Base-by-base conservation (phyloP, 2,888 invertebrate species). In the Tridacna gigas region DNA sequence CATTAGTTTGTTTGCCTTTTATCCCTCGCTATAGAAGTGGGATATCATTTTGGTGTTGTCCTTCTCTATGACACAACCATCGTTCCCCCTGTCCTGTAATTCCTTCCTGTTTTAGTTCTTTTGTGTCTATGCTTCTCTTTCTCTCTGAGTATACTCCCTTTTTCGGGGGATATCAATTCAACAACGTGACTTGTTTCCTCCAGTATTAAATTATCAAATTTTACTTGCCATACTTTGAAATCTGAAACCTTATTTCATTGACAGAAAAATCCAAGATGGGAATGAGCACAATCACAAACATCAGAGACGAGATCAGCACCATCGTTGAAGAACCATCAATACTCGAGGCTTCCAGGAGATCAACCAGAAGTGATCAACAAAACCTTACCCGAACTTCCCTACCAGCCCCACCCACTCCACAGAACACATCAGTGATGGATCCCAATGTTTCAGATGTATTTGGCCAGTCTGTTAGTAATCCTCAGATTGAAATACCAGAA, bases 291-390 rank as follows among this genome's bases (percentile, higher is more conserved):
- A 82, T 78, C 12, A 79, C 79, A 11, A 87, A 84, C 26, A 79
- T 87, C 20, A 83, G 88, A 61, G 89, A 90, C 65, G 92, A 93
- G 79, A 91, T 92, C 86, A 91, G 91, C 74, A 92, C 92, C 20
- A 91, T 93, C 28, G 74, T 91, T 25, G 93, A 93, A 80, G 92
- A 93, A 74, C 90, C 92, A 12, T 91, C 92, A 18, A 85, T 82
- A 25, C 74, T 89, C 9, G 89, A 90, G 56, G 86, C 84, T 11
- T 89, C 88, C 0, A 83, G 82, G n/a, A 67, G 85, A 65, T 80
- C 83, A 26, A 78, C 74, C 11, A 66, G 67, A 25, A 86, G 82
- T 66, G 86, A 87, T 74, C 3, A 37, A 37, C 79, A 92, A 95
- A 45, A 95, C 25, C 82, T 89, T 15, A 77, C 88, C 48, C 80